Conservation (phyloP, 2,797 vertebrate species). For the Buceros bicornis region DNA sequence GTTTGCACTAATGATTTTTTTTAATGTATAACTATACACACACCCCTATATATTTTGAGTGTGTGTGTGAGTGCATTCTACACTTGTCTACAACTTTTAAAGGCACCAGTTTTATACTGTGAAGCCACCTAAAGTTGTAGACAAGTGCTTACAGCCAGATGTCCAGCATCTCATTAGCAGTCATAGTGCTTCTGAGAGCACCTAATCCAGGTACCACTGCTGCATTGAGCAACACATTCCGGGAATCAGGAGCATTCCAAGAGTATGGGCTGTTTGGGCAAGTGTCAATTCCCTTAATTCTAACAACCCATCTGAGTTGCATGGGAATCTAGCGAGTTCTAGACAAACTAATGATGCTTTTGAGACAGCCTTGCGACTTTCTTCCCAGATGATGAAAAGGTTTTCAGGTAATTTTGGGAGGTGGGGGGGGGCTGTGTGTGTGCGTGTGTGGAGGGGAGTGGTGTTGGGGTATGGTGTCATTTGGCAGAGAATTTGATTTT, state of each 20-base stretch:
- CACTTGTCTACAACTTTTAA: not conserved
- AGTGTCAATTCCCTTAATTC: not conserved
- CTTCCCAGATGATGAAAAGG: not conserved
- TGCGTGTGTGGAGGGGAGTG: no score
- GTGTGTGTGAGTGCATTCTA: not conserved
- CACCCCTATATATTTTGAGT: not conserved
- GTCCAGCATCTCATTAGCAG: not conserved
- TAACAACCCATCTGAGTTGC: not conserved
- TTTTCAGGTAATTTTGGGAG: not conserved
- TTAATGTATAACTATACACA: no score
- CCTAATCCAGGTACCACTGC: not conserved
- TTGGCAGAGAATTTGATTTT: not conserved
- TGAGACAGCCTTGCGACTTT: not conserved
- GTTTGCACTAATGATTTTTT: not conserved
- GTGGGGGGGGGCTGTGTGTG: no score
- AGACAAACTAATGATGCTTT: not conserved
- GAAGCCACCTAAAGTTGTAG: not conserved
- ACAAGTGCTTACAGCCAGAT: not conserved
- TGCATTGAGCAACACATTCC: not conserved
- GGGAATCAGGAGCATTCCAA: not conserved
- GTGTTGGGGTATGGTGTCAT: not conserved
- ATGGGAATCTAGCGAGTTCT: not conserved
- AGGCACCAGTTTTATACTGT: not conserved
- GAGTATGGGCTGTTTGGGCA: not conserved
- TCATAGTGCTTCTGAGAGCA: rapidly evolving